phyloP scores from a whole-genome alignment of 2,113 vertebrate genomes.

The Cyprinus carpio region DNA sequence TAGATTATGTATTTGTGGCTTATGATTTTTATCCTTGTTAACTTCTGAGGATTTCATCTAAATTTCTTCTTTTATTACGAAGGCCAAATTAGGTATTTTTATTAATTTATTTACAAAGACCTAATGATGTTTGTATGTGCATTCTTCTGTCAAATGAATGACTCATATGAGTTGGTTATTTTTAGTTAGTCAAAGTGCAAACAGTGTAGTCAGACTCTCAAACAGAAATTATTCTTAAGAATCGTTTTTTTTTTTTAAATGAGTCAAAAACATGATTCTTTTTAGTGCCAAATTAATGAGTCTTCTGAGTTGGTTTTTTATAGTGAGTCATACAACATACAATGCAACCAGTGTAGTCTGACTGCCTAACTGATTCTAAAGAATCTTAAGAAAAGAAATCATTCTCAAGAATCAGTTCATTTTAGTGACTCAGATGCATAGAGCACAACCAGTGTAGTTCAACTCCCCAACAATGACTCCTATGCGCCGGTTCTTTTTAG shows the following conservation, averaged over 20 bases:
- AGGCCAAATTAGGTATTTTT: background rate
- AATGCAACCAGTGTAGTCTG: no score
- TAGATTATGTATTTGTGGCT: background rate
- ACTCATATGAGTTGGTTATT: background rate
- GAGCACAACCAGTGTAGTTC: background rate
- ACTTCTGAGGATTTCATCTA: background rate
- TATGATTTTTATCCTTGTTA: background rate
- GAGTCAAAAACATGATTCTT: no score
- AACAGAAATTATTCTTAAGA: no score
- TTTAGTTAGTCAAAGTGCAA: background rate
- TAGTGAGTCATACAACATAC: no score
- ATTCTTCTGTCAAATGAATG: background rate
- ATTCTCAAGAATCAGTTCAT: no score
- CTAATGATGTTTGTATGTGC: background rate
- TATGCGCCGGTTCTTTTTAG: background rate
- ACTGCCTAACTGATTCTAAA: no score
- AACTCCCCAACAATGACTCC: background rate
- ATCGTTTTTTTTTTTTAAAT: no score
- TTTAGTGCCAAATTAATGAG: no score
- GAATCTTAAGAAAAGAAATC: no score
- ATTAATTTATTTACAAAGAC: background rate
- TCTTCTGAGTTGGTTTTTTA: no score
- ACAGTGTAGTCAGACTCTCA: no score
- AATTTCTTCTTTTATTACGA: background rate
- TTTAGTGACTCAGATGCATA: background rate